These are phyloP conservation scores for Ifrita kowaldi DNA, from an alignment of 2,113 vertebrate genomes.

Conservation along the genomic window DNA sequence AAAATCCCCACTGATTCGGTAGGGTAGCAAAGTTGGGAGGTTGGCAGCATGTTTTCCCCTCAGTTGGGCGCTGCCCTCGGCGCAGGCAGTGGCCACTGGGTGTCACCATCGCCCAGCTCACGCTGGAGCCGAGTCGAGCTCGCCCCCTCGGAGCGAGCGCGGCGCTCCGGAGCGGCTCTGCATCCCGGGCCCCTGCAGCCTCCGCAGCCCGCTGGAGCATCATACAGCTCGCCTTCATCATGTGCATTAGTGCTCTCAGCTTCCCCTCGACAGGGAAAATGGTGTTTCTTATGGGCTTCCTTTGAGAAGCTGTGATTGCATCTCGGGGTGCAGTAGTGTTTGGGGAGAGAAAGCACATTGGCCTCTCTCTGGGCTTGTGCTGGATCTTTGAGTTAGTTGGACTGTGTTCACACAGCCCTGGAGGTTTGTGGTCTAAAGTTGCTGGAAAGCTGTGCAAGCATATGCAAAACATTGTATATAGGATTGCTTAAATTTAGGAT, in stretches of 20 bases:
- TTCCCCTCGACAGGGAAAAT: neutral
- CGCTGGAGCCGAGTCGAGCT: neutral
- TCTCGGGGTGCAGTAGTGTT: neutral
- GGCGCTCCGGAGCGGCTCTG: neutral
- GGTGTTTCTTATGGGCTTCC: neutral
- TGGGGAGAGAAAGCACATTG: neutral
- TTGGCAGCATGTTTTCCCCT: neutral
- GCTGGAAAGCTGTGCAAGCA: neutral
- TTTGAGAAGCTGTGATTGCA: neutral
- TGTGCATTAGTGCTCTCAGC: neutral
- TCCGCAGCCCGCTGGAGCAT: neutral
- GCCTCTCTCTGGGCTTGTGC: neutral
- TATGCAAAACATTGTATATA: neutral
- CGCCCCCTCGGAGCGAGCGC: rapidly evolving
- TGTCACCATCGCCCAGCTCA: conserved; percentile 47
- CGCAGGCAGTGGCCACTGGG: neutral
- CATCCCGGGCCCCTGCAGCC: neutral
- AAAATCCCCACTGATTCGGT: neutral
- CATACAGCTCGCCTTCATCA: neutral
- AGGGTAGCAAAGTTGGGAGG: neutral
- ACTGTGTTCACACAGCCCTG: neutral
- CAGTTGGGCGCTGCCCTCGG: neutral
- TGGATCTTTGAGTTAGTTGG: neutral
- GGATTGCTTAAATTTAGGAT: neutral
- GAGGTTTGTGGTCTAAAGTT: neutral